Evolutionary conservation across 2,888 invertebrate genomes (phyloP).

Genomic region (Chironomus riparius): DNA sequence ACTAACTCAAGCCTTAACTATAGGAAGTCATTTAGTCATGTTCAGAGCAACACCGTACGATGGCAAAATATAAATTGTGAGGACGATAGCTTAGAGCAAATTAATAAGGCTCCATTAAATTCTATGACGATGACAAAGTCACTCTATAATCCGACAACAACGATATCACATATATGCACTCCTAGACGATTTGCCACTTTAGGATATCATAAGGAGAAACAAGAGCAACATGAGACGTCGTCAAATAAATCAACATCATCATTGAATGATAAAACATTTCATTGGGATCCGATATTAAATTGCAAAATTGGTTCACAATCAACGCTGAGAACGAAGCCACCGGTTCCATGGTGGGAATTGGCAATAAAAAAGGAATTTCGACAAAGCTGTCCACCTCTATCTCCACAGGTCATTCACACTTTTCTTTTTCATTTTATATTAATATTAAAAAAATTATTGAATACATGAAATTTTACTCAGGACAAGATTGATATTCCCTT

Average conservation of each 20-base stretch:
- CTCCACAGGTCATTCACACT: slow-evolving; percentile 42
- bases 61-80: background rate
- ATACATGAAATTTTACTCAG: too few species aligned
- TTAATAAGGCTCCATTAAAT: background rate
- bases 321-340: slow-evolving; percentile 55
- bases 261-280: slow-evolving; percentile 31
- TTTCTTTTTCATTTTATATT: slow-evolving; percentile 1
- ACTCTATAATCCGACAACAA: slow-evolving; percentile 1
- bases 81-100: background rate
- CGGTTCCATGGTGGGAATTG: slow-evolving; percentile 82
- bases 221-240: background rate
- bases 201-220: slow-evolving; percentile 27
- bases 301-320: slow-evolving; percentile 61
- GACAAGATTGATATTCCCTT: too few species aligned
- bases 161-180: background rate
- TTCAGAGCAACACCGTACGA: background rate
- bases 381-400: slow-evolving; percentile 69
- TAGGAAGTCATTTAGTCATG: slow-evolving; percentile 13
- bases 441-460: background rate
- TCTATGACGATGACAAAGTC: slow-evolving; percentile 9
- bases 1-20: background rate
- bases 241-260: background rate
- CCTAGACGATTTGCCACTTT: slow-evolving; percentile 28
- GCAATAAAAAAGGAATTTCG: slow-evolving; percentile 63
- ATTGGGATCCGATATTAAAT: slow-evolving; percentile 45